These are phyloP conservation scores for Sebastes baramenuke DNA, from an alignment of 2,797 vertebrate species.

Conservation along the genomic window DNA sequence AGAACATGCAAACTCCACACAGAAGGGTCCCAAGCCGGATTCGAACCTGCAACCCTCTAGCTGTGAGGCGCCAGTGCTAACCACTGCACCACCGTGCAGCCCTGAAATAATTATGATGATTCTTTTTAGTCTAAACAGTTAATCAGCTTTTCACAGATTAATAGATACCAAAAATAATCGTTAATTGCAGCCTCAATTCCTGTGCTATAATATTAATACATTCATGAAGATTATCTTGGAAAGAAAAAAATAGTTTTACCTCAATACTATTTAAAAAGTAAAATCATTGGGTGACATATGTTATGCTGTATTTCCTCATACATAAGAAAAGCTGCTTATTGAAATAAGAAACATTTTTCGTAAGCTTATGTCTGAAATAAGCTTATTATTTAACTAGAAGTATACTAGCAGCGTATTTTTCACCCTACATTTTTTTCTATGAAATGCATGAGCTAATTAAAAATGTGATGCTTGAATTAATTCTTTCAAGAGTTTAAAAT, in stretches of 20 bases:
- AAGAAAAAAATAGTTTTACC: neutral
- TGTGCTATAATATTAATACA: neutral
- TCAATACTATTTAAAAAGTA: neutral
- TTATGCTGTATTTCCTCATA: neutral
- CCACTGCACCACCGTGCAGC: too few species aligned
- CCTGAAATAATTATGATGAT: neutral
- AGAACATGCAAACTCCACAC: too few species aligned
- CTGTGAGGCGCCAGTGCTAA: too few species aligned
- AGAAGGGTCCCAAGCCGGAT: too few species aligned
- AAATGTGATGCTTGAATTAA: conserved; percentile 50
- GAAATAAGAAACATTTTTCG: conserved; percentile 7
- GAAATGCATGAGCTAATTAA: conserved; percentile 53
- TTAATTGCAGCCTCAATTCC: neutral
- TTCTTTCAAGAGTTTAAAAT: conserved; percentile 57
- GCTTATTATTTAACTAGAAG: conserved; percentile 24
- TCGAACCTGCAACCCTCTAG: too few species aligned
- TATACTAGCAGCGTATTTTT: conserved; percentile 31
- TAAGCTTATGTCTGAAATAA: conserved; percentile 34
- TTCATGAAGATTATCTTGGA: neutral
- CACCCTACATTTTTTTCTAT: neutral
- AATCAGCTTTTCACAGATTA: neutral
- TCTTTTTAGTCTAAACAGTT: neutral
- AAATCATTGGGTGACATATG: neutral
- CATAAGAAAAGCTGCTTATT: conserved; percentile 22
- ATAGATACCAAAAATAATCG: neutral